A percentile compares a stretch with the other conserved stretches of the same genome.
phyloP scores from a whole-genome alignment of 2,888 invertebrate species.

The Alentia gelatinosa region DNA sequence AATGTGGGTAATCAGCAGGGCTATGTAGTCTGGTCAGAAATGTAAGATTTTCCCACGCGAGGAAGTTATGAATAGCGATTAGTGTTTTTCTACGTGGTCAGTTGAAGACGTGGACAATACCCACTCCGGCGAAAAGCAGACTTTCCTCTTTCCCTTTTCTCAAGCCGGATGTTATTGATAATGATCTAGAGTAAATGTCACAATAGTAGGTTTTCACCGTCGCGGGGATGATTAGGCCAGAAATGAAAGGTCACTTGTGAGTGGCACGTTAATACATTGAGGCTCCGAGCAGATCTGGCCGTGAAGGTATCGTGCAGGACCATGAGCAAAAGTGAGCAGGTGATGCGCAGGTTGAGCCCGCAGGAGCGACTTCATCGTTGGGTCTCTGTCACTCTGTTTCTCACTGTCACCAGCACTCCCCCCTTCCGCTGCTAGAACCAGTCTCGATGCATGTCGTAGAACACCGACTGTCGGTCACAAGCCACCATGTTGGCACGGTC shows the following conservation, averaged over 20 bases:
- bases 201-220: background rate
- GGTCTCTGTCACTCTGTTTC: no score
- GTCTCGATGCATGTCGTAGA: no score
- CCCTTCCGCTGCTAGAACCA: no score
- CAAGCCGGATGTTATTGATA: background rate
- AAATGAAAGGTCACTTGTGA: background rate
- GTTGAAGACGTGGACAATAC: background rate
- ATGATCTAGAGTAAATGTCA: conserved; percentile 22
- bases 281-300: background rate
- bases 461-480: background rate
- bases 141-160: background rate
- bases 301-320: background rate
- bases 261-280: background rate
- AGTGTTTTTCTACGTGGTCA: background rate
- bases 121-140: background rate
- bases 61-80: background rate
- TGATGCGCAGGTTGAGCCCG: background rate
- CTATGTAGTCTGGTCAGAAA: background rate
- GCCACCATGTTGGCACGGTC: background rate
- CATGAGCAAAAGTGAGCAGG: background rate
- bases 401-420: background rate
- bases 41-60: background rate
- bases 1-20: background rate
- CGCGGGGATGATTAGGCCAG: background rate
- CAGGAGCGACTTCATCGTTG: background rate